A percentile compares a stretch with the other conserved stretches of the same genome.
phyloP scores from a whole-genome alignment of 1,140 invertebrate species.

The Olivierus martensii region DNA sequence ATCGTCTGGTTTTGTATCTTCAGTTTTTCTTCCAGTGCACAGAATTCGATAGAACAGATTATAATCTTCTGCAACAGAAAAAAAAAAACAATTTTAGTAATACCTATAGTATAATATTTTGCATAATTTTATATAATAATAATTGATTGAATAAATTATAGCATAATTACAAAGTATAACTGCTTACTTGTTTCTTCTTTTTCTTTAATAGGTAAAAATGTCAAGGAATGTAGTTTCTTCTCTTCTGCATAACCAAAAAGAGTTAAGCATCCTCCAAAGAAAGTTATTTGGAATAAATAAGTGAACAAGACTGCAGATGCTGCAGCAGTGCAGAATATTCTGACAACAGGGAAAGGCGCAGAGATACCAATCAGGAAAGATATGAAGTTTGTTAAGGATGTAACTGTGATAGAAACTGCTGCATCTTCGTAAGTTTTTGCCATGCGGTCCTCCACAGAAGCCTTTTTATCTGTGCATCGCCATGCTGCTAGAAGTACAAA shows the following conservation, averaged over 20 bases:
- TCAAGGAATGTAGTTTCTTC: constrained; percentile 56
- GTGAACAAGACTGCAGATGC: constrained; percentile 82
- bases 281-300: constrained; percentile 86
- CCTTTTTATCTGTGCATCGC: constrained; percentile 62
- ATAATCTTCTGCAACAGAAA: constrained; percentile 5
- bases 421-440: constrained; percentile 77
- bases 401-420: constrained; percentile 96
- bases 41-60: constrained; percentile 53
- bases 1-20: constrained; percentile 68
- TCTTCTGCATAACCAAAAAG: constrained; percentile 75
- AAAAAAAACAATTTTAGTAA: neutral
- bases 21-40: constrained; percentile 68
- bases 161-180: too few species aligned
- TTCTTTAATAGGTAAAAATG: too few species aligned
- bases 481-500: constrained; percentile 92
- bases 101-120: too few species aligned
- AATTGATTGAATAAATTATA: too few species aligned
- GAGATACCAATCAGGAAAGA: constrained; percentile 93
- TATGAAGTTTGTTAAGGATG: constrained; percentile 89
- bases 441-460: constrained; percentile 68
- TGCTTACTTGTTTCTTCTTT: too few species aligned
- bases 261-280: constrained; percentile 81
- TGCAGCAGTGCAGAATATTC: constrained; percentile 92
- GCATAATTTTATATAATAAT: too few species aligned
- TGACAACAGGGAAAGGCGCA: constrained; percentile 82